A percentile compares a stretch with the other conserved stretches of the same genome.
Evolutionary conservation across 2,888 invertebrate genomes (phyloP).

Genomic region (Phaedon cochleariae): DNA sequence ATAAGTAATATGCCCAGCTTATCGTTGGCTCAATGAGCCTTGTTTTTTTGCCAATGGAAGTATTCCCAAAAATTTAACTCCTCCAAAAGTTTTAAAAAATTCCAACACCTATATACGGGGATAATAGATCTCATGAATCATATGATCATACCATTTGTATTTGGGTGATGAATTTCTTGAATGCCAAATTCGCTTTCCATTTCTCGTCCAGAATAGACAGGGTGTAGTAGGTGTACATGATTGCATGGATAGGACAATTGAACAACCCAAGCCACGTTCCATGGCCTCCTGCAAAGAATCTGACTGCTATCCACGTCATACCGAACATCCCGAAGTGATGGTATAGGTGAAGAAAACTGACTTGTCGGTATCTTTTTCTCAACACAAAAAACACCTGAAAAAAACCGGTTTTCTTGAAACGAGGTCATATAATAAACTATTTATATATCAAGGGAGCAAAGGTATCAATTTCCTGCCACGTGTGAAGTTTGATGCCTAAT

Average conservation of each 20-base stretch:
- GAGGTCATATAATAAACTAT: too few relatives aligned
- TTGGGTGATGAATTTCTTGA: conserved; percentile 87
- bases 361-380: conserved; percentile 89
- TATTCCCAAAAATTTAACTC: too few relatives aligned
- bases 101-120: too few relatives aligned
- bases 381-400: conserved; percentile 85
- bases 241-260: conserved; percentile 79
- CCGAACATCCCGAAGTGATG: conserved; percentile 96
- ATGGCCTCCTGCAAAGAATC: conserved; percentile 79
- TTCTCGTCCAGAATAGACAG: conserved; percentile 76
- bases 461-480: too few relatives aligned
- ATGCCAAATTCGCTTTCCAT: conserved; percentile 68
- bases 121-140: too few relatives aligned
- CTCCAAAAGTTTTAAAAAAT: too few relatives aligned
- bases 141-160: conserved; percentile 78
- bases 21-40: too few relatives aligned
- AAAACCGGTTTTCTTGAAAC: too few relatives aligned
- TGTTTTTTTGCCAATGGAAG: too few relatives aligned
- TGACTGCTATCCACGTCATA: conserved; percentile 91
- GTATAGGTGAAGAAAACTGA: conserved; percentile 90
- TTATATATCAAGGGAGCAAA: too few relatives aligned
- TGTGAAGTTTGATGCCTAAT: too few relatives aligned
- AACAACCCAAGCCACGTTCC: conserved; percentile 75
- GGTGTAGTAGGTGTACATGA: conserved; percentile 87
- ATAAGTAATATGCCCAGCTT: too few relatives aligned